phyloP scores from a whole-genome alignment of 2,888 invertebrate species.

The Yponomeuta sedellus region DNA sequence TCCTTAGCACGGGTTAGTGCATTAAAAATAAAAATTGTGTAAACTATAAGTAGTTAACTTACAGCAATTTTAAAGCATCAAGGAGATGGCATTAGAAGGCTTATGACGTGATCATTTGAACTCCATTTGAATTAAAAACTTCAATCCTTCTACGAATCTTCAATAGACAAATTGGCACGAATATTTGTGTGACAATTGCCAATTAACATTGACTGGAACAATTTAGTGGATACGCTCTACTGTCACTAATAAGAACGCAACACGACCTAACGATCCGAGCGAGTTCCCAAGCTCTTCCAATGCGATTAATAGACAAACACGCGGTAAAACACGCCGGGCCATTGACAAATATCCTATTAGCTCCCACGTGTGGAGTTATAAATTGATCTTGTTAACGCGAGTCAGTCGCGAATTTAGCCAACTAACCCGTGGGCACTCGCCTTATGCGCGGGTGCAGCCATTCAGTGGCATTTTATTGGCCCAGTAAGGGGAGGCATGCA shows the following conservation, averaged over 20 bases:
- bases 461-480: constrained; percentile 3
- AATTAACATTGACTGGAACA: too few relatives aligned
- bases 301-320: not conserved
- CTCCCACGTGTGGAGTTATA: not conserved
- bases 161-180: too few relatives aligned
- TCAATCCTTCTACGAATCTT: too few relatives aligned
- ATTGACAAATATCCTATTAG: constrained; percentile 3
- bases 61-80: too few relatives aligned
- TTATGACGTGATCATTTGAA: too few relatives aligned
- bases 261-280: not conserved
- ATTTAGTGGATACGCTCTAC: too few relatives aligned
- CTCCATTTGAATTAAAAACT: too few relatives aligned
- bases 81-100: too few relatives aligned
- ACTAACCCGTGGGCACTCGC: constrained; percentile 8
- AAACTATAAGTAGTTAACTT: too few relatives aligned
- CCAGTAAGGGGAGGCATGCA: constrained; percentile 5
- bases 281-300: not conserved
- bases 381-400: constrained; percentile 13
- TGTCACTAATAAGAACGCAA: not conserved
- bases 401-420: constrained; percentile 7
- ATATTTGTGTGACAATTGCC: too few relatives aligned
- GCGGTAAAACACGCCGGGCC: not conserved
- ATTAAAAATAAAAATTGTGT: too few relatives aligned
- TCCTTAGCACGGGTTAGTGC: too few relatives aligned
- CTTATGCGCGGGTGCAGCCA: constrained; percentile 1